Evolutionary conservation across 2,797 vertebrate species (phyloP).

Genomic region (Eurystomus glaucurus): DNA sequence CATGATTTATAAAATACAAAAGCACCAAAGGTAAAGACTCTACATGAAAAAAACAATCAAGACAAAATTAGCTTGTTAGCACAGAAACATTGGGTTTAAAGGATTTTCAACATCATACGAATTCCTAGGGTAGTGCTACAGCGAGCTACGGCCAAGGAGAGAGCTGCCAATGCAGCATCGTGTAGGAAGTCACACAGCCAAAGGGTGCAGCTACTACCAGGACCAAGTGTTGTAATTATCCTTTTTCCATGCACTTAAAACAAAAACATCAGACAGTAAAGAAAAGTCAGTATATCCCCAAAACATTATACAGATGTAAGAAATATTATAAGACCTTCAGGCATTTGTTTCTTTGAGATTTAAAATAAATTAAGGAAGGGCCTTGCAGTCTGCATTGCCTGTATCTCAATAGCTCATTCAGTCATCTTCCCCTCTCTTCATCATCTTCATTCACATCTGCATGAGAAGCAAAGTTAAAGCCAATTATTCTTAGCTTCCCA

Average conservation of each 20-base stretch:
- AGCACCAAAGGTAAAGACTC: not conserved
- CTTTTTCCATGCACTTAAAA: not conserved
- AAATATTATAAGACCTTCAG: not conserved
- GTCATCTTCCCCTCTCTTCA: not conserved
- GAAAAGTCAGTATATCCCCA: not conserved
- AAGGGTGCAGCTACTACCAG: not conserved
- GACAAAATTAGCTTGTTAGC: slow-evolving; percentile 42
- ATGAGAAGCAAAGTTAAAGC: not conserved
- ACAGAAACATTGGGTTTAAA: not conserved
- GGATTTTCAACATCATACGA: not conserved
- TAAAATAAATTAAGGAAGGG: not conserved
- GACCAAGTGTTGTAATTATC: not conserved
- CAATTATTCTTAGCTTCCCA: slow-evolving; percentile 18
- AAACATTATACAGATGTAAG: not conserved
- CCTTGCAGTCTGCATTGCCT: not conserved
- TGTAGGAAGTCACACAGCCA: not conserved
- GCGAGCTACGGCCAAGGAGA: not conserved
- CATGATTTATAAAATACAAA: not conserved
- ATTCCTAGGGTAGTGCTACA: slow-evolving; percentile 7
- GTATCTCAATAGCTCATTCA: not conserved
- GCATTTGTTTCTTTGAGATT: not conserved
- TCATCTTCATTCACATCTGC: not conserved
- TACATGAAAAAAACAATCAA: slow-evolving; percentile 26
- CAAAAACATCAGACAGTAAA: not conserved
- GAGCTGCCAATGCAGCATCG: slow-evolving; percentile 23